Conservation (phyloP, 30 jellyfish, hydroid and myxozoan genomes). For the Aurelia aurita complex sp. Pacific region DNA sequence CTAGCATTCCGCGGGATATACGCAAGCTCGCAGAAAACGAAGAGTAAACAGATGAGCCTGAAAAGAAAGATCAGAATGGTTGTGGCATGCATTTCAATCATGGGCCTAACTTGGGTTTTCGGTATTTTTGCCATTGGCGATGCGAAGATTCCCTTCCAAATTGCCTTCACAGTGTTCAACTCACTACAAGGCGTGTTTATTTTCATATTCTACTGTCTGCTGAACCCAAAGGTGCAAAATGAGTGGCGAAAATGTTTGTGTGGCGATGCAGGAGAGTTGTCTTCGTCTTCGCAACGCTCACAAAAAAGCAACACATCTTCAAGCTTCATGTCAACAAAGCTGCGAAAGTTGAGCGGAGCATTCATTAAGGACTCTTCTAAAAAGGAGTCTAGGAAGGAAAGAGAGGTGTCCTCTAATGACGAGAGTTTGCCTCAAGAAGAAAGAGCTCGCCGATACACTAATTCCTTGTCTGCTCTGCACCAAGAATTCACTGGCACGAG, state of each 20-base stretch:
- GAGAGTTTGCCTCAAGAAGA: background rate
- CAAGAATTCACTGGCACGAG: background rate
- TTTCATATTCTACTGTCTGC: constrained; percentile 40
- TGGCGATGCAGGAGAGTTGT: background rate
- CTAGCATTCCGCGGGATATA: constrained; percentile 35
- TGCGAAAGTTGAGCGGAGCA: too few species aligned
- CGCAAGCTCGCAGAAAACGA: constrained; percentile 27
- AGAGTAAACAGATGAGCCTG: constrained; percentile 9
- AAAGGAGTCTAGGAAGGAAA: background rate
- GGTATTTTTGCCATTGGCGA: constrained; percentile 47
- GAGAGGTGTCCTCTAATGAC: background rate
- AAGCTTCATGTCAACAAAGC: background rate
- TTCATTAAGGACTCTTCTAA: background rate
- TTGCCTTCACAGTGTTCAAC: constrained; percentile 30
- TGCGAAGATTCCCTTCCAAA: constrained; percentile 22
- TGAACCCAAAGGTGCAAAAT: constrained; percentile 12
- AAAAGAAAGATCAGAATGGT: constrained; percentile 20
- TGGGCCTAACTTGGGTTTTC: constrained; percentile 63
- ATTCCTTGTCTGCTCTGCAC: constrained; percentile 14
- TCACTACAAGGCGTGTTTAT: constrained; percentile 56
- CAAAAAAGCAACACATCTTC: background rate
- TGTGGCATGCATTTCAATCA: constrained; percentile 23
- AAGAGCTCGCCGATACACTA: background rate
- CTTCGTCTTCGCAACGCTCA: constrained; percentile 15
- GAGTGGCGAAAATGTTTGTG: constrained; percentile 26